Evolutionary conservation across 2,888 invertebrate species (phyloP).

Genomic region (Boloria euphrosyne): DNA sequence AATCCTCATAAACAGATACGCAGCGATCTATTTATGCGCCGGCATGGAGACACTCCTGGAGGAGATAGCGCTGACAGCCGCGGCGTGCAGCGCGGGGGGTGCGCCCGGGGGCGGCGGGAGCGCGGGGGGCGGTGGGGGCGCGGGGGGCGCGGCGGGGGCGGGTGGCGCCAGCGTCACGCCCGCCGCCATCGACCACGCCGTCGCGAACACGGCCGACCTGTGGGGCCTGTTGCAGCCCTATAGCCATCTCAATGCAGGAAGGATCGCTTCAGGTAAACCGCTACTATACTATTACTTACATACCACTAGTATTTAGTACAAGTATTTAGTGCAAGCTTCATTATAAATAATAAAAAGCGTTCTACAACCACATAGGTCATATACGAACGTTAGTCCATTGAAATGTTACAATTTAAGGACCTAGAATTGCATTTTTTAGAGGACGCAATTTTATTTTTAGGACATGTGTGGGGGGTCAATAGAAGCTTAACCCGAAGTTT

Average conservation of each 20-base stretch:
- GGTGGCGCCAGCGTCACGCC: slow-evolving; percentile 87
- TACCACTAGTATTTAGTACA: no score
- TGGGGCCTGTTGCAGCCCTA: slow-evolving; percentile 96
- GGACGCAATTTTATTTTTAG: no score
- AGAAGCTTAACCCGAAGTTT: no score
- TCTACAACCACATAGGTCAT: no score
- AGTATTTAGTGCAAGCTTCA: no score
- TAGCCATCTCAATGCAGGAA: slow-evolving; percentile 93
- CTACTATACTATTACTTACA: slow-evolving; percentile 10
- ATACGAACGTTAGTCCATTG: no score
- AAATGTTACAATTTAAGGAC: no score
- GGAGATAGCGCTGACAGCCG: slow-evolving; percentile 84
- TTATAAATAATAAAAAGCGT: background rate
- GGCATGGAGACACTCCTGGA: slow-evolving; percentile 94
- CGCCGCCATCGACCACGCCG: slow-evolving; percentile 90
- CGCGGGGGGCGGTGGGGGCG: slow-evolving; percentile 46
- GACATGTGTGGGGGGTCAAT: no score
- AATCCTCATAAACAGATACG: slow-evolving; percentile 82
- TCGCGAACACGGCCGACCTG: slow-evolving; percentile 92
- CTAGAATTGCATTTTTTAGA: no score
- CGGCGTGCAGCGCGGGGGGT: slow-evolving; percentile 81
- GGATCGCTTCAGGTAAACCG: slow-evolving; percentile 89
- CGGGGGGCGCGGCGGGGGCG: slow-evolving; percentile 62
- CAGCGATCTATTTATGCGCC: slow-evolving; percentile 94
- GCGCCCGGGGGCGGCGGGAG: slow-evolving; percentile 83